Evolutionary conservation across 2,113 vertebrate species (phyloP), one percentile per base, ranked within the genome.

Genomic region (Stigmatopora argus): DNA sequence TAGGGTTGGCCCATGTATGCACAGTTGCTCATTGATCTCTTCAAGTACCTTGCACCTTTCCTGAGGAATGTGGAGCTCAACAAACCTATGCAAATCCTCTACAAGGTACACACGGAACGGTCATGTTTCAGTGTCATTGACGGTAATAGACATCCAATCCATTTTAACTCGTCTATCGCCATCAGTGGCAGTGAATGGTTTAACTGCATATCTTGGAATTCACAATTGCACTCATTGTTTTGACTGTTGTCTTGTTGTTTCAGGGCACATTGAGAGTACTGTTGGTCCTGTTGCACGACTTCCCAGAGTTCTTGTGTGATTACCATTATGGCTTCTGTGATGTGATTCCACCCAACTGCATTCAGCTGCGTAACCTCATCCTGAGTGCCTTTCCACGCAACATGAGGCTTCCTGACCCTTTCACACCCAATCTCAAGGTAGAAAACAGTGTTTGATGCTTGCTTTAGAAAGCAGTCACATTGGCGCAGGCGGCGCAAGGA

Each of bases 31-130:
- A 99, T 99, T 0, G 97, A 99, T 80, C 93, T 99, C 18, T 99
- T 99, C 89, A 99, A 98, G 87, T 99, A 98, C 86, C 87, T 99
- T 84, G 96, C 96, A 23, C 97, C 97, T 76, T 99, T 98, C 85
- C 85, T 99, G 87, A 93, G 97, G 90, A 99, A 99, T 70, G 97
- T 99, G 83, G 97, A 99, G 90, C 96, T 99, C 85, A 95, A 95
- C 89, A 99, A 99, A 94, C 97, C 96, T 96, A 99, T 99, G 97
- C 96, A 99, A 94, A 98, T 99, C 76, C 96, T 99, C 78, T 99
- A 99, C 83, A 99, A 99, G 97, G 97, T 98, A 19, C 6, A 41
- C 38, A 3, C 6, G 6, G 38, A 41, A 41, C 9, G 38, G 9
- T 41, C 38, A 41, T 41, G 38, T 41, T 31, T 41, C 38, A 41